Evolutionary conservation across 2,797 vertebrate genomes (phyloP), one percentile per base, ranked within the genome.

Genomic region (Poeciliopsis paucimaculata): DNA sequence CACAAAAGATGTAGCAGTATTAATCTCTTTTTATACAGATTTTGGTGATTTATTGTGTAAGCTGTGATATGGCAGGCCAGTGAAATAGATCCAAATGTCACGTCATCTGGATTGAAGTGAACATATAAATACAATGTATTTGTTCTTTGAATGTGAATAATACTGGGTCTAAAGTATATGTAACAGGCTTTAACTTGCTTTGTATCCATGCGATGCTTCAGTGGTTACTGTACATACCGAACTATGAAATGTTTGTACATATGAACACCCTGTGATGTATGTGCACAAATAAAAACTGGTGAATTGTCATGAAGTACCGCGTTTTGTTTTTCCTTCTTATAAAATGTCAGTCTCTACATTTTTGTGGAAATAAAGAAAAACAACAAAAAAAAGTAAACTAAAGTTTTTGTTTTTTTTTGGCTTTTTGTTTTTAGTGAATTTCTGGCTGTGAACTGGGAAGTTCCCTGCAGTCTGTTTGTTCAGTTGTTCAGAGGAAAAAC

Each of bases 81-180:
- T 86, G 79, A 80, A 36, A 79, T 83, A 76, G 51, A 89, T 91
- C 81, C 73, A 88, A 66, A 75, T 81, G 74, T 39, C 51, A 34
- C 45, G 39, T 79, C 49, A 55, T 86, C 64, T 91, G 84, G 76
- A 82, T 82, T 85, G 43, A 83, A 84, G 60, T 82, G 78, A 83
- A 71, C 39, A 46, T 90, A 82, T 89, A 75, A 91, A 91, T 90
- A 92, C 89, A 91, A 79, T 90, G 90, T 92, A 91, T 92, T 90
- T 92, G 85, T 84, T 75, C 78, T 90, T 51, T 80, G 45, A 86
- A 82, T 87, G 83, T 91, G 80, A 88, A 89, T 85, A 78, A 66
- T 78, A 66, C 45, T 82, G 74, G 36, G 57, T 41, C 8, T 47
- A 55, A 77, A 15, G 28, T 31, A 9, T 72, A 51, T 84, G 73